phyloP scores from a whole-genome alignment of 2,797 vertebrate genomes.

The Chromis chromis region DNA sequence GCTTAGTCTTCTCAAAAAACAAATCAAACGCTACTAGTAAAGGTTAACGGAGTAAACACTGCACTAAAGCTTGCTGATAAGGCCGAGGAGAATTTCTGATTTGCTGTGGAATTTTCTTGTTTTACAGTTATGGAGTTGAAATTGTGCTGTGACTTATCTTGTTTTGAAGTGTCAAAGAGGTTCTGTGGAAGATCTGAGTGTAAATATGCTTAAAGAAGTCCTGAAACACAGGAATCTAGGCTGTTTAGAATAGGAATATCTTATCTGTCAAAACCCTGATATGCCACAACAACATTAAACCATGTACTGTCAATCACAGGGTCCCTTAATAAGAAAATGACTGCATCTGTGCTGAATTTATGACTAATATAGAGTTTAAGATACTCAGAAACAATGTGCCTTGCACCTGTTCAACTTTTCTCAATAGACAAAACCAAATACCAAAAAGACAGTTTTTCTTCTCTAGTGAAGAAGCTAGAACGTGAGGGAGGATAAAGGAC shows the following conservation, averaged over 20 bases:
- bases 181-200: constrained; percentile 5
- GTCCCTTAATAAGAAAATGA: background rate
- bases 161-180: background rate
- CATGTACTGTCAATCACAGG: background rate
- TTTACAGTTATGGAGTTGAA: constrained; percentile 4
- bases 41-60: background rate
- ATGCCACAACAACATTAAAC: background rate
- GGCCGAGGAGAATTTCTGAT: background rate
- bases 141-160: background rate
- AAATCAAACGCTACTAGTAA: constrained; percentile 9
- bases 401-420: background rate
- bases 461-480: background rate
- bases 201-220: background rate
- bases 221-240: too few species aligned
- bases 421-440: background rate
- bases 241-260: background rate
- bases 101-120: background rate
- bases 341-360: background rate
- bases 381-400: background rate
- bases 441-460: background rate
- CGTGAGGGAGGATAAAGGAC: constrained; percentile 16
- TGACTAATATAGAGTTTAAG: background rate
- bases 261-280: background rate
- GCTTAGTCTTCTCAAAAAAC: background rate
- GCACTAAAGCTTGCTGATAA: background rate